phyloP scores from a whole-genome alignment of 2,113 vertebrate genomes.

The Gallinago media region DNA sequence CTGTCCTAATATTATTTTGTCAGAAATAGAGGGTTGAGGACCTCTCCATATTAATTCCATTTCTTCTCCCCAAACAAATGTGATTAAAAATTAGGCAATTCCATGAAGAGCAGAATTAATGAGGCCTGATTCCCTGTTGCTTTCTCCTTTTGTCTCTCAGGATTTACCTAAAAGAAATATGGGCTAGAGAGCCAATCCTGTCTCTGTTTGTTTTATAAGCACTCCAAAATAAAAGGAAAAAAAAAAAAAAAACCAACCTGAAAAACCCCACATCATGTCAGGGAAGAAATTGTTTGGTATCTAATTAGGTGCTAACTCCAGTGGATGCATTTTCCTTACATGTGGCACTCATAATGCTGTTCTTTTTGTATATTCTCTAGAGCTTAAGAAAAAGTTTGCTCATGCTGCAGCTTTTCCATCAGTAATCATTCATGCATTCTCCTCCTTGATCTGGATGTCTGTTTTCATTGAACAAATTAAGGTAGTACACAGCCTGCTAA shows the following conservation, averaged over 20 bases:
- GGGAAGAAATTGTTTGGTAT: neutral
- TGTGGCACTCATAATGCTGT: neutral
- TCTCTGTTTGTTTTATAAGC: neutral
- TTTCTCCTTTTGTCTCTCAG: neutral
- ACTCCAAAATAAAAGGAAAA: neutral
- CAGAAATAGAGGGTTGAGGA: neutral
- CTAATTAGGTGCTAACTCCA: neutral
- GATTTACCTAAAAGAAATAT: neutral
- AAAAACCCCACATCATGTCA: neutral
- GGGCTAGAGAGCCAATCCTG: neutral
- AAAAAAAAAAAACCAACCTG: too few species aligned
- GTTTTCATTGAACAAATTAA: neutral
- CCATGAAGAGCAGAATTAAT: neutral
- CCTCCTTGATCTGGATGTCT: neutral
- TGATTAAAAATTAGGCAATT: neutral
- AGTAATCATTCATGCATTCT: neutral
- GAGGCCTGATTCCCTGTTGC: constrained; percentile 15
- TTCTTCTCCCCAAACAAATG: neutral
- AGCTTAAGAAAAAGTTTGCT: neutral
- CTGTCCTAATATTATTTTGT: neutral
- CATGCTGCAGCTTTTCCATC: neutral
- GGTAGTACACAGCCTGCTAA: neutral
- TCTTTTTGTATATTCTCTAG: neutral
- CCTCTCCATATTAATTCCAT: neutral
- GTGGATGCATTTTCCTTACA: neutral